Percentiles rank a stretch among this genome's conserved stretches.
Evolutionary conservation across 2,113 vertebrate genomes (phyloP).

Genomic region (Atlantisia rogersi): DNA sequence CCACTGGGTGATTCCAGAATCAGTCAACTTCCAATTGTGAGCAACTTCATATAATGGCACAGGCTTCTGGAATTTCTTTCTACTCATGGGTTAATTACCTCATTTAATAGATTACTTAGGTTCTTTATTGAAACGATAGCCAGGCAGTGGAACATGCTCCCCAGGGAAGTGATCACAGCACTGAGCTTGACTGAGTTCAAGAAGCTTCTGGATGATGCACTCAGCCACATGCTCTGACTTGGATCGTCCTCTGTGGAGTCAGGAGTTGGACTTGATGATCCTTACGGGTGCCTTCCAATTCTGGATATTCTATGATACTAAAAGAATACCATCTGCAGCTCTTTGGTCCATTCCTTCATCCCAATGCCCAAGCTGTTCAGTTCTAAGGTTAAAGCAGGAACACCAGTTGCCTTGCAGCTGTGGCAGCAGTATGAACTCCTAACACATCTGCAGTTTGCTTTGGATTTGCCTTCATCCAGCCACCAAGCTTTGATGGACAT

Average conservation of each 20-base stretch:
- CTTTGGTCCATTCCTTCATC: not conserved
- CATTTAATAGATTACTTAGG: not conserved
- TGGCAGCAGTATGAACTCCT: not conserved
- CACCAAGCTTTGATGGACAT: fast-evolving
- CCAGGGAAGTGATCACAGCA: no score
- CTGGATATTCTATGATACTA: no score
- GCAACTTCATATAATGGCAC: not conserved
- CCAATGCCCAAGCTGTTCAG: not conserved
- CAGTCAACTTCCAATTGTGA: not conserved
- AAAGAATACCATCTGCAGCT: not conserved
- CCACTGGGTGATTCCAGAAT: not conserved
- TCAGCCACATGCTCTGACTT: no score
- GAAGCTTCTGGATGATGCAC: no score
- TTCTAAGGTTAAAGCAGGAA: not conserved
- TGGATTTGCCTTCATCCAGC: not conserved
- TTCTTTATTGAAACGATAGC: no score
- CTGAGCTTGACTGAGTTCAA: no score
- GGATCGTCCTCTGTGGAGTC: no score
- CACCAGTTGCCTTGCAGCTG: not conserved
- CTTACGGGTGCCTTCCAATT: no score
- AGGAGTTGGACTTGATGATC: no score
- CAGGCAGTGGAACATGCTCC: no score
- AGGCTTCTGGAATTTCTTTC: not conserved
- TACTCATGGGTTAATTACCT: not conserved
- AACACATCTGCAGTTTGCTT: not conserved